A percentile compares a stretch with the other conserved stretches of the same genome.
Conservation (phyloP, 2,113 vertebrate genomes). For the Eidolon helvum region DNA sequence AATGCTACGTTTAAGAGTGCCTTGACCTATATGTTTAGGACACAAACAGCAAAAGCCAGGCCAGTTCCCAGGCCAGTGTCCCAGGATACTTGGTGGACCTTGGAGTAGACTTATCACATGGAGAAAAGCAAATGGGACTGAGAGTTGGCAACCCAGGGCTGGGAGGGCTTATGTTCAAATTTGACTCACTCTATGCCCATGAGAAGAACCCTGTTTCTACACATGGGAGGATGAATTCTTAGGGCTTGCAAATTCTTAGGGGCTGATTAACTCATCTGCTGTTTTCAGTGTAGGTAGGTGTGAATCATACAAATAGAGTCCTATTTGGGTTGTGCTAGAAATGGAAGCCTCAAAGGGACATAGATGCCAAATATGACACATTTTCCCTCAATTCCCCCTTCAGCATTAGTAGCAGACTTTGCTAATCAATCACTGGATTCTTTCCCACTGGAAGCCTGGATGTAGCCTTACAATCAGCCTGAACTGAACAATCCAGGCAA, state of each 20-base stretch:
- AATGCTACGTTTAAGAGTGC: background rate
- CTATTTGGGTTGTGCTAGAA: background rate
- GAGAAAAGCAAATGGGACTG: background rate
- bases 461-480: background rate
- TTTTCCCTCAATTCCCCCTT: background rate
- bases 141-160: background rate
- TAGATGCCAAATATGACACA: background rate
- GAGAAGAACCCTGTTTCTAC: background rate
- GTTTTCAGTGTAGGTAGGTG: background rate
- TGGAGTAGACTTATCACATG: background rate
- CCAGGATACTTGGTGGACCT: background rate
- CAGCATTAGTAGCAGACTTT: background rate
- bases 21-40: background rate
- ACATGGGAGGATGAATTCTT: background rate
- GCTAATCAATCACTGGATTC: background rate
- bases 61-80: background rate
- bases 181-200: background rate
- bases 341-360: background rate
- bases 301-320: background rate
- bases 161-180: background rate
- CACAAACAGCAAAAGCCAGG: background rate
- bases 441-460: background rate
- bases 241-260: background rate
- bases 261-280: background rate
- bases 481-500: background rate